Conservation (phyloP, 2,797 vertebrate genomes). For the Acrocephalus scirpaceus region DNA sequence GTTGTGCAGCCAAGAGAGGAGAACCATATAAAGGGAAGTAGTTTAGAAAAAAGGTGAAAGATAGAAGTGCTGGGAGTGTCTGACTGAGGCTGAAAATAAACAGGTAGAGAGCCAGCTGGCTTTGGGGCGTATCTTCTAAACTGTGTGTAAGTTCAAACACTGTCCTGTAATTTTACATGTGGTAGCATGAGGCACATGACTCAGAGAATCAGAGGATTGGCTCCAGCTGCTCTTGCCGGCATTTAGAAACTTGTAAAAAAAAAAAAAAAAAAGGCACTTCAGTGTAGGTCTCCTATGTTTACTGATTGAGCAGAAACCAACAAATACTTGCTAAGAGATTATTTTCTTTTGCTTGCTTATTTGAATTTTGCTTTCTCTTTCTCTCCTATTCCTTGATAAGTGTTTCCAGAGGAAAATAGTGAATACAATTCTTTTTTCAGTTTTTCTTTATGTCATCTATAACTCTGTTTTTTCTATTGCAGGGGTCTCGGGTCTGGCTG, state of each 20-base stretch:
- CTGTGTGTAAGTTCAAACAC: constrained; percentile 7
- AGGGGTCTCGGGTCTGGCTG: constrained; percentile 95
- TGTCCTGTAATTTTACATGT: neutral
- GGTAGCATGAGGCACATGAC: constrained; percentile 19
- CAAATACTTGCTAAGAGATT: neutral
- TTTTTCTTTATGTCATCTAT: neutral
- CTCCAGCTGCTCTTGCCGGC: neutral
- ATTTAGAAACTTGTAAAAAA: neutral
- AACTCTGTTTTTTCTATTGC: constrained; percentile 18
- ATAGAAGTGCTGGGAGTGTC: neutral
- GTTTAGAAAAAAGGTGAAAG: constrained; percentile 1
- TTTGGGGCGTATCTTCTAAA: neutral
- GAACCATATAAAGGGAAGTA: neutral
- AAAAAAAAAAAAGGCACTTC: neutral
- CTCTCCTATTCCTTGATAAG: neutral
- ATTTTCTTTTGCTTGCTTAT: neutral
- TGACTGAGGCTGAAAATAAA: constrained; percentile 33
- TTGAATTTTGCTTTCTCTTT: neutral
- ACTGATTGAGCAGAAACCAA: neutral
- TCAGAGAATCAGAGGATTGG: neutral
- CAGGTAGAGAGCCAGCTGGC: neutral
- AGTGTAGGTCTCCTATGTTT: neutral
- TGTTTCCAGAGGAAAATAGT: neutral
- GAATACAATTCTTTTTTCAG: neutral
- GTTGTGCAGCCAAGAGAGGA: neutral